These are phyloP conservation scores for Pseudopipra pipra DNA, from an alignment of 2,113 vertebrate genomes.

Conservation along the genomic window DNA sequence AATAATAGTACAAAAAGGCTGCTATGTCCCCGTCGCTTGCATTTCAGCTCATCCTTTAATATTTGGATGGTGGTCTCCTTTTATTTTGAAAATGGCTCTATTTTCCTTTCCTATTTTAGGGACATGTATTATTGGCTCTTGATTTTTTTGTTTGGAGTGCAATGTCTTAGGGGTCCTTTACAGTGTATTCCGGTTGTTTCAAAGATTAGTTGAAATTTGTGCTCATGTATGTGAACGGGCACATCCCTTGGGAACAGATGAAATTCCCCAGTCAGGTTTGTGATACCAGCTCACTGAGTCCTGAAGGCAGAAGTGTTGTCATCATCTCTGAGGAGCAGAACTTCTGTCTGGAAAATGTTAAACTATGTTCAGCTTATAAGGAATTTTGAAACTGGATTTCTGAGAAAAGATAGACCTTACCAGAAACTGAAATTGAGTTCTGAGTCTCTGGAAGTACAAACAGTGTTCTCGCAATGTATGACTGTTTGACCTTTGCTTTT, in stretches of 20 bases:
- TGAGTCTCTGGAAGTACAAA: background rate
- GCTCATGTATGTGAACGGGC: rapidly evolving
- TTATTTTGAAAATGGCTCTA: background rate
- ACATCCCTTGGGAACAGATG: background rate
- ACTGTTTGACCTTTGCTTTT: background rate
- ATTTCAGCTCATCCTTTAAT: background rate
- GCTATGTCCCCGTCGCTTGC: background rate
- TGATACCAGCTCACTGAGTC: background rate
- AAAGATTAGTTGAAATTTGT: background rate
- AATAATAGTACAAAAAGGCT: background rate
- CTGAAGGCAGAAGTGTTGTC: background rate
- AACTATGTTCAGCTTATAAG: background rate
- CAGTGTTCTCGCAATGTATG: background rate
- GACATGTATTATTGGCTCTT: background rate
- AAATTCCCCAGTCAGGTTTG: background rate
- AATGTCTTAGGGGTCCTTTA: background rate
- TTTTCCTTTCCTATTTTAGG: background rate
- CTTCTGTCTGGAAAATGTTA: background rate
- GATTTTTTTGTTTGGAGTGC: background rate
- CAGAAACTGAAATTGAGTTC: background rate
- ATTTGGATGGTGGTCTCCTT: background rate
- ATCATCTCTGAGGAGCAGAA: background rate
- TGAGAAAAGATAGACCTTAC: background rate
- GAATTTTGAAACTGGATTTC: background rate
- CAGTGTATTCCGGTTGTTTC: background rate